Evolutionary conservation across 2,113 vertebrate species (phyloP).

Genomic region (Gymnarchus niloticus): DNA sequence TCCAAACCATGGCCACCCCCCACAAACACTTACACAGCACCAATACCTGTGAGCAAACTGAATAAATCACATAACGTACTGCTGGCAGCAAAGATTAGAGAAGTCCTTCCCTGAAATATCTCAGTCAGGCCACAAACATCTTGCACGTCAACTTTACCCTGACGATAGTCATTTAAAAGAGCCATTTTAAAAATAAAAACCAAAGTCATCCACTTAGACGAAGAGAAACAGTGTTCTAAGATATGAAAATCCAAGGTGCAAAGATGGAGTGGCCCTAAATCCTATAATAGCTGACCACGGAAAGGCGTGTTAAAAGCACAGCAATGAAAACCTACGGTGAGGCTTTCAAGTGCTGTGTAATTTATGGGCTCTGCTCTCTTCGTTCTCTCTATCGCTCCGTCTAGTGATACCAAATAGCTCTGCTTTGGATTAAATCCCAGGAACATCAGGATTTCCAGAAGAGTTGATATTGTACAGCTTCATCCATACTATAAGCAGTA

Average conservation of each 20-base stretch:
- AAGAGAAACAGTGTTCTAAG: not conserved
- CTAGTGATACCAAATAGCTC: not conserved
- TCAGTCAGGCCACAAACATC: not conserved
- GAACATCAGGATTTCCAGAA: not conserved
- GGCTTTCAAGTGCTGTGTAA: constrained; percentile 59
- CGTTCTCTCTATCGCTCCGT: constrained; percentile 26
- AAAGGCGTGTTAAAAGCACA: constrained; percentile 57
- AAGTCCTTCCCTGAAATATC: not conserved
- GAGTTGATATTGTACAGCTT: not conserved
- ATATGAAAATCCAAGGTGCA: not conserved
- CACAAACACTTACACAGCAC: not conserved
- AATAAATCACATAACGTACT: not conserved
- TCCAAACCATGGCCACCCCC: not conserved
- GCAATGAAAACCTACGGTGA: constrained; percentile 48
- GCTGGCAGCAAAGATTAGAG: not conserved
- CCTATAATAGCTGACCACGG: constrained; percentile 47
- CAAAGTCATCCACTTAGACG: not conserved
- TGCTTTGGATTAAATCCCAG: constrained; percentile 15
- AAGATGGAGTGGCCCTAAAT: constrained; percentile 12
- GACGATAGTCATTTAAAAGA: not conserved
- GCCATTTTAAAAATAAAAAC: not conserved
- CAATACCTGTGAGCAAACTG: not conserved
- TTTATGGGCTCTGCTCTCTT: constrained; percentile 50
- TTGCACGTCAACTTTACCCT: not conserved
- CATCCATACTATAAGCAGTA: not conserved